These are phyloP conservation scores for Copidosoma aretas DNA, from an alignment of 2,888 invertebrate genomes.

Conservation along the genomic window DNA sequence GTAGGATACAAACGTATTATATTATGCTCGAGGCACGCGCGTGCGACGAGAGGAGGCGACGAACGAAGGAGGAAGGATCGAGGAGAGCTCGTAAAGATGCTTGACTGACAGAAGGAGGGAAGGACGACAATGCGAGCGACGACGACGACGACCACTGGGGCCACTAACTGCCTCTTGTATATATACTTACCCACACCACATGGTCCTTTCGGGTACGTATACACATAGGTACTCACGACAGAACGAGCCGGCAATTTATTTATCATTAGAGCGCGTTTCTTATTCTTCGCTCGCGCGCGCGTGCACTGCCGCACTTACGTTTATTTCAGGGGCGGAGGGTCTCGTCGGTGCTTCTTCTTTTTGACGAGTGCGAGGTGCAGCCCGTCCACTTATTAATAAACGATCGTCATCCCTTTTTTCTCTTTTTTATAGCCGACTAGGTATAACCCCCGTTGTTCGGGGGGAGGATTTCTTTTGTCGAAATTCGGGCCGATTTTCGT, in stretches of 20 bases:
- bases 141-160: background rate
- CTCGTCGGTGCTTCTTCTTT: too few relatives aligned
- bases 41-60: background rate
- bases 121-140: background rate
- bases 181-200: too few relatives aligned
- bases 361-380: too few relatives aligned
- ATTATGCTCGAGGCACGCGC: background rate
- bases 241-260: background rate
- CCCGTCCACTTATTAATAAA: too few relatives aligned
- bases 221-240: background rate
- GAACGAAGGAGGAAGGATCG: background rate
- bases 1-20: too few relatives aligned
- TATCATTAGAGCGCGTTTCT: background rate
- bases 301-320: background rate
- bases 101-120: slow-evolving; percentile 19
- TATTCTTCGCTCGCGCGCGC: background rate
- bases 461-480: too few relatives aligned
- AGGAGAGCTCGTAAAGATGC: slow-evolving; percentile 27
- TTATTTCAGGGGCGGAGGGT: too few relatives aligned
- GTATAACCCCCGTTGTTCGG: too few relatives aligned
- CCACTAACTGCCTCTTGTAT: too few relatives aligned
- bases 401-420: too few relatives aligned
- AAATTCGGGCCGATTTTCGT: too few relatives aligned
- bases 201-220: background rate
- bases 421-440: too few relatives aligned